Base-by-base conservation (phyloP, 1,140 invertebrate species). In the Diplogasteroides magnus region DNA sequence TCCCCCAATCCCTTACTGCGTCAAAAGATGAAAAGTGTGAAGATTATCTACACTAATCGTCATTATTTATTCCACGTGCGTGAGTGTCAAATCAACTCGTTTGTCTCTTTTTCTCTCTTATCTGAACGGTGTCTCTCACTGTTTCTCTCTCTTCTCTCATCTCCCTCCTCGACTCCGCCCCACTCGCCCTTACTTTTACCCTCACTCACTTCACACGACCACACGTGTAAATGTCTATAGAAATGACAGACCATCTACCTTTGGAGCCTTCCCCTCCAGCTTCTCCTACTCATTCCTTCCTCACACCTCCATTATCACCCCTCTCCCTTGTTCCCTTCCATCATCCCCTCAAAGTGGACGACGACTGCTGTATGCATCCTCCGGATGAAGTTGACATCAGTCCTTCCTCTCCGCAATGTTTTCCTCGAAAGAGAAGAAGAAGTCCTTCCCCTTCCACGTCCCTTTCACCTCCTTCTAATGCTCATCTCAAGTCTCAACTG, bases 271-370 rank as follows among this genome's bases (percentile, higher is more conserved):
- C 13, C n/a, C n/a, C 48, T 56, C 13, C 48, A 14, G 61, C 64
- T n/a, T 65, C 29, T 27, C 48, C 31, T 19, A 23, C 31, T 65
- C n/a, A 31, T 29, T 23, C 29, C 64, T 56, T 65, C 64, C n/a
- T 37, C 64, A 6, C n/a, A n/a, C 27, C 66, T 19, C 66, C 60
- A 25, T 37, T 31, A 37, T 61, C 65, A 15, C 48, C 32, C 15
- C 15, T n/a, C 28, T 32, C 48, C 32, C 25, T 59, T 23, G 55
- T 19, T 3, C 67, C 28, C 23, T 23, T 19, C 27, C 67, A 61
- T 67, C 67, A 32, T 48, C 37, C 6, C 37, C 37, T n/a, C n/a
- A n/a, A n/a, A n/a, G n/a, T n/a, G n/a, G n/a, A n/a, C n/a, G n/a
- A n/a, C n/a, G n/a, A n/a, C n/a, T n/a, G n/a, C n/a, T n/a, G n/a